Percentiles rank a stretch among this genome's conserved stretches.
Conservation (phyloP, 2,113 vertebrate genomes). For the Gnathonemus echidnorhynchus region DNA sequence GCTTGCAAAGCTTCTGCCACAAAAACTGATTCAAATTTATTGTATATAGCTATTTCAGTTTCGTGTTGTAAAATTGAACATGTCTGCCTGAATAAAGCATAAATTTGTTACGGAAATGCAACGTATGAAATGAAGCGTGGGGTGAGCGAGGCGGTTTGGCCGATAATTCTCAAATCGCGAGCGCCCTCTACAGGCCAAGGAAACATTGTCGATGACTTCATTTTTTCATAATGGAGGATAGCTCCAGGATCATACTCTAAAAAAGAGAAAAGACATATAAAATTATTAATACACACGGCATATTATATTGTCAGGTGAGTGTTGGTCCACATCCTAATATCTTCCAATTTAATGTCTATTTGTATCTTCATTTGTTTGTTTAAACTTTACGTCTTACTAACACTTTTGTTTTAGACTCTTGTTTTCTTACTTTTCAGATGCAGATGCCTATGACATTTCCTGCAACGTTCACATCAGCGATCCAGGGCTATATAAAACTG, state of each 20-base stretch:
- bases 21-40: too few relatives aligned
- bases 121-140: not conserved
- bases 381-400: not conserved
- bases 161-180: slow-evolving; percentile 3
- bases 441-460: not conserved
- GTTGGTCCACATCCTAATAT: not conserved
- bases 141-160: not conserved
- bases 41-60: not conserved
- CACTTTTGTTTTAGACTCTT: not conserved
- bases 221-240: slow-evolving; percentile 96
- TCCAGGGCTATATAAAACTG: not conserved
- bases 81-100: slow-evolving; percentile 7
- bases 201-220: slow-evolving; percentile 40
- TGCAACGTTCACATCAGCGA: not conserved
- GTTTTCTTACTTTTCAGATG: not conserved
- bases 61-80: not conserved
- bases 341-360: not conserved
- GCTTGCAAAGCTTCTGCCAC: too few relatives aligned
- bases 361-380: not conserved
- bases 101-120: not conserved
- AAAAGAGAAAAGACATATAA: slow-evolving; percentile 42
- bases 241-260: slow-evolving; percentile 89
- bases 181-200: not conserved
- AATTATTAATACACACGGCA: not conserved
- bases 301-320: not conserved